Percentiles rank a stretch among this genome's conserved stretches.
phyloP scores from a whole-genome alignment of 2,888 invertebrate species.

The Acleris laterana region DNA sequence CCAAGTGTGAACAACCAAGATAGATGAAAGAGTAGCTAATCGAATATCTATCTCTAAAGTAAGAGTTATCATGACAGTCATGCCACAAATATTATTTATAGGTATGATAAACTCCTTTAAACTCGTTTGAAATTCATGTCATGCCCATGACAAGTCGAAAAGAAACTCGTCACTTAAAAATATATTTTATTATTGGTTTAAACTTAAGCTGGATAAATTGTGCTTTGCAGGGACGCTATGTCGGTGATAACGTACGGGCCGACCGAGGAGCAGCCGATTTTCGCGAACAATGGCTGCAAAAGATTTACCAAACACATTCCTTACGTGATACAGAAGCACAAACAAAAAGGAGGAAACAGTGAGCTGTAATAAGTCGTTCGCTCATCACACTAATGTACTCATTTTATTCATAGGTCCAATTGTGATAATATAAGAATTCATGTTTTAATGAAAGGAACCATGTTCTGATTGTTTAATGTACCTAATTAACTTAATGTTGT shows the following conservation, averaged over 20 bases:
- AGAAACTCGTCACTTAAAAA: too few species aligned
- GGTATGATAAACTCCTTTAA: too few species aligned
- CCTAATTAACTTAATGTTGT: slow-evolving; percentile 10
- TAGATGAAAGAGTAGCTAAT: too few species aligned
- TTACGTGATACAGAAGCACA: slow-evolving; percentile 74
- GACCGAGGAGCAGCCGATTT: slow-evolving; percentile 88
- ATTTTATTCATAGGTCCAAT: slow-evolving; percentile 22
- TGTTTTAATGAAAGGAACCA: slow-evolving; percentile 14
- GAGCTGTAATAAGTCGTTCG: slow-evolving; percentile 36
- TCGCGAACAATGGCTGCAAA: slow-evolving; percentile 95
- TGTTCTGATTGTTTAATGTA: slow-evolving; percentile 1
- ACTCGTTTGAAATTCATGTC: background rate
- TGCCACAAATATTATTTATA: too few species aligned
- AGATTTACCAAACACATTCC: slow-evolving; percentile 91
- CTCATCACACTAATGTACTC: slow-evolving; percentile 30
- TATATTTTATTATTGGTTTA: too few species aligned
- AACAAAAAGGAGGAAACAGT: slow-evolving; percentile 42
- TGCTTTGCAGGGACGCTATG: slow-evolving; percentile 84
- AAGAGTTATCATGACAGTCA: too few species aligned
- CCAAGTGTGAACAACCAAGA: too few species aligned
- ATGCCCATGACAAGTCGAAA: too few species aligned
- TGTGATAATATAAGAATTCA: slow-evolving; percentile 21
- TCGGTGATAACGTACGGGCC: slow-evolving; percentile 90
- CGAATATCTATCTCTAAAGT: too few species aligned
- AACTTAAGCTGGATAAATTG: background rate